phyloP scores from a whole-genome alignment of 2,888 invertebrate species.

The Hipparchia sbordonii region DNA sequence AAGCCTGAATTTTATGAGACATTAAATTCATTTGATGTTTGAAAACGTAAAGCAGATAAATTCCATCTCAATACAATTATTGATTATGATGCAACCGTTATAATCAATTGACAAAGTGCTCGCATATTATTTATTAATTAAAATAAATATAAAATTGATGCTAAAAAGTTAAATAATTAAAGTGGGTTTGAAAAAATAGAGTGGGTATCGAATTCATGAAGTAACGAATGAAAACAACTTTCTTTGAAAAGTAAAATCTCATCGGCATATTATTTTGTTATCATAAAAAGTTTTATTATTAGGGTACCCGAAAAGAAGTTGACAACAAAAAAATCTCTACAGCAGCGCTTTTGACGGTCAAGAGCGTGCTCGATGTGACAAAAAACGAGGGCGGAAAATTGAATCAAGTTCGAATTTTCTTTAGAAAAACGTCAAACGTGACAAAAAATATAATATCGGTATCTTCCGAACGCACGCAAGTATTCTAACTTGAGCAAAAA shows the following conservation, averaged over 20 bases:
- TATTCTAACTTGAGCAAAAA: slow-evolving; percentile 13
- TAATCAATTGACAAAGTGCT: too few species aligned
- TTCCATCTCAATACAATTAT: too few species aligned
- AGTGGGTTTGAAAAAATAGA: too few species aligned
- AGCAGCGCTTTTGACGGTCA: slow-evolving; percentile 26
- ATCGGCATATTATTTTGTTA: slow-evolving; percentile 1
- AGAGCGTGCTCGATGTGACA: slow-evolving; percentile 18
- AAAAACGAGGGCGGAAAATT: slow-evolving; percentile 24
- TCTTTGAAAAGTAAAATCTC: not conserved
- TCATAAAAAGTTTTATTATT: slow-evolving; percentile 25
- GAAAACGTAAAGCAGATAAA: not conserved
- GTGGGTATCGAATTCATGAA: not conserved
- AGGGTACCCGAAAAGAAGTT: slow-evolving; percentile 13
- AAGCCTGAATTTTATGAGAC: slow-evolving; percentile 8
- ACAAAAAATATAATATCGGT: slow-evolving; percentile 6
- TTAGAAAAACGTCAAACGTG: slow-evolving; percentile 1
- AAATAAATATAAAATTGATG: too few species aligned
- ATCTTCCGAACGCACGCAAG: slow-evolving; percentile 1
- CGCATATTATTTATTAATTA: too few species aligned
- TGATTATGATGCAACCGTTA: too few species aligned
- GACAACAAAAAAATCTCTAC: slow-evolving; percentile 20
- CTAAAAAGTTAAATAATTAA: not conserved
- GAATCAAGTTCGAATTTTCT: slow-evolving; percentile 20
- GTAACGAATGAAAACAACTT: not conserved
- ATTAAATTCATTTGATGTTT: slow-evolving; percentile 7